Percentiles rank a stretch among this genome's conserved stretches.
These are phyloP conservation scores for Nycticebus coucang DNA, from an alignment of 2,113 vertebrate species.

Conservation along the genomic window DNA sequence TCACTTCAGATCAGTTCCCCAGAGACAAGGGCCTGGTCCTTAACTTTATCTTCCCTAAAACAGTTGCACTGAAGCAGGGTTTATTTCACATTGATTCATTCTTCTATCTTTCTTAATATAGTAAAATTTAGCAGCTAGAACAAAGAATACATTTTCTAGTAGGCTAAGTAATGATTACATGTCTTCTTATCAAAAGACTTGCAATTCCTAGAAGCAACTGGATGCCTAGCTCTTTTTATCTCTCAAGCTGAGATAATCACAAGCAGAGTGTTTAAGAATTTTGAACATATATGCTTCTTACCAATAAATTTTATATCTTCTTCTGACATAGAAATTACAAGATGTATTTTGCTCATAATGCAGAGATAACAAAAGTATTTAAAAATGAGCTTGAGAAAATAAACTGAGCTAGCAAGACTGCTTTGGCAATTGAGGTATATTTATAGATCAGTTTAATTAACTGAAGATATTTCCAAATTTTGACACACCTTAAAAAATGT, in stretches of 20 bases:
- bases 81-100: constrained; percentile 60
- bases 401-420: background rate
- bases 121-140: constrained; percentile 11
- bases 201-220: constrained; percentile 11
- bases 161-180: constrained; percentile 12
- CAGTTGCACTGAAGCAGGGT: background rate
- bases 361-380: background rate
- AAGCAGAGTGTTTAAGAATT: background rate
- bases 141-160: background rate
- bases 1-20: background rate
- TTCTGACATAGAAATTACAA: background rate
- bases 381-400: background rate
- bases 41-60: constrained; percentile 34
- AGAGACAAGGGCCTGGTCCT: background rate
- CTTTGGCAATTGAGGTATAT: background rate
- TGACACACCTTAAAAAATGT: background rate
- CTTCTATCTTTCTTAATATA: background rate
- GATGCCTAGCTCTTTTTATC: background rate
- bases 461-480: background rate
- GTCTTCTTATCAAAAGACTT: constrained; percentile 14
- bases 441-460: constrained; percentile 8
- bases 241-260: background rate
- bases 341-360: background rate
- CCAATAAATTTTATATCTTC: background rate
- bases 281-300: background rate